Base-by-base conservation (phyloP, 2,113 vertebrate genomes). In the Actenoides lindsayi region DNA sequence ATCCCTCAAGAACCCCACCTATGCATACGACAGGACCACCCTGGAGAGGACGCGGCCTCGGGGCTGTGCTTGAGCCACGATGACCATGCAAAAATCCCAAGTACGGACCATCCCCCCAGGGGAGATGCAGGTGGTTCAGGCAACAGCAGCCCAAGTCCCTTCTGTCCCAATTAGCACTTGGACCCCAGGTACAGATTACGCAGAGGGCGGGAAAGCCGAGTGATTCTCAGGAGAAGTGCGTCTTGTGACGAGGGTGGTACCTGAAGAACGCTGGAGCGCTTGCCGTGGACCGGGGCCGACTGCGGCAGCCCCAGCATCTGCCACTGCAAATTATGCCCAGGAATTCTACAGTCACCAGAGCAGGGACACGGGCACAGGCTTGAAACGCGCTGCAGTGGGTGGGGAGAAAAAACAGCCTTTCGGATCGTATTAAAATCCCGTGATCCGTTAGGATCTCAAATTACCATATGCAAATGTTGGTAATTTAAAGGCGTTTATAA, bases 381-480 rank as follows among this genome's bases (percentile, higher is more conserved):
- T 3, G 39, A 23, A 90, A 92, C 44, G 23, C 69, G 24, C 27
- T 46, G 68, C 80, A 25, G 82, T 27, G 14, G 67, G 33, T 16
- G 48, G 46, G n/a, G 86, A 96, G 82, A 65, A 94, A 94, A 94
- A 14, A 21, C 69, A 93, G 37, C 81, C 92, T 93, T 93, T 90
- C 68, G 39, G 59, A 95, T 87, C 92, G 28, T 19, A 69, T 81
- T 83, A 93, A 94, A 95, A 59, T 74, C 95, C 95, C 27, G 62
- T 18, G 88, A 97, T 92, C 88, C 94, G 69, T 93, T 84, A 95
- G 97, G 89, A 96, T 97, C 92, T 87, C 90, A 74, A 97, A 91
- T 78, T 95, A 90, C 86, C 63, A 89, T 90, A 90, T 85, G 97
- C 96, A 97, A 97, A 96, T 92, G 30, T 87, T 35, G 92, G 93